Percentiles rank a stretch among this genome's conserved stretches.
These are phyloP conservation scores for Xiphias gladius DNA, from an alignment of 2,113 vertebrate genomes.

Conservation along the genomic window DNA sequence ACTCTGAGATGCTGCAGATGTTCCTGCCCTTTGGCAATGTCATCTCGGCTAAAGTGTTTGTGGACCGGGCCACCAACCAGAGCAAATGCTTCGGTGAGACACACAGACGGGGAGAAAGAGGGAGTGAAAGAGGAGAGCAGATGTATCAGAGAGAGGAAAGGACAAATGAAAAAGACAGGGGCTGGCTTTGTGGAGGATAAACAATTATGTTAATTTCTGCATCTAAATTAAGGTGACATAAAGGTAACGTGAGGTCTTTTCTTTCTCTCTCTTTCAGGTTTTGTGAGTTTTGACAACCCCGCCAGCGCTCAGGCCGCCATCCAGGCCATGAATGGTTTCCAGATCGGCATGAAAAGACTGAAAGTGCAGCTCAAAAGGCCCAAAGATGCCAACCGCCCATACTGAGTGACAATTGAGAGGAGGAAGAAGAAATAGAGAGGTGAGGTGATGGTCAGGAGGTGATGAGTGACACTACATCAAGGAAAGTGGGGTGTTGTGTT, in stretches of 20 bases:
- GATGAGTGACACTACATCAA: constrained; percentile 17
- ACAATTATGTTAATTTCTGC: constrained; percentile 8
- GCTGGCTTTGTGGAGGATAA: constrained; percentile 17
- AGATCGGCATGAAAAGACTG: constrained; percentile 95
- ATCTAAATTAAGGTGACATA: constrained; percentile 5
- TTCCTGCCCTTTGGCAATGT: constrained; percentile 98
- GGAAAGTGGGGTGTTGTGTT: constrained; percentile 40
- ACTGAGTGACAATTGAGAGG: constrained; percentile 76
- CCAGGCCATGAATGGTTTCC: constrained; percentile 95
- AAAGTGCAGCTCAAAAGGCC: constrained; percentile 95
- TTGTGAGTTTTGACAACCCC: constrained; percentile 96
- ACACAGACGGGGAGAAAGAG: neutral
- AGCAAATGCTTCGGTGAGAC: constrained; percentile 98
- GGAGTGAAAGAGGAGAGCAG: constrained; percentile 24
- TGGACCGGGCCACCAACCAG: constrained; percentile 97
- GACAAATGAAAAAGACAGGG: constrained; percentile 30
- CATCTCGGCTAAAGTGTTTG: constrained; percentile 98
- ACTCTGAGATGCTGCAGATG: constrained; percentile 98
- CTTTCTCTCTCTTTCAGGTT: constrained; percentile 80
- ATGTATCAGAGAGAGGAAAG: constrained; percentile 24
- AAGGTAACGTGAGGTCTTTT: neutral
- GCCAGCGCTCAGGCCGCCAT: constrained; percentile 93
- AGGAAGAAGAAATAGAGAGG: constrained; percentile 59
- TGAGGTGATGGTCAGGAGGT: constrained; percentile 58
- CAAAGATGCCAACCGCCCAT: constrained; percentile 93